These are phyloP conservation scores for Hylomyscus alleni DNA, from an alignment of 2,797 vertebrate species.

Conservation along the genomic window DNA sequence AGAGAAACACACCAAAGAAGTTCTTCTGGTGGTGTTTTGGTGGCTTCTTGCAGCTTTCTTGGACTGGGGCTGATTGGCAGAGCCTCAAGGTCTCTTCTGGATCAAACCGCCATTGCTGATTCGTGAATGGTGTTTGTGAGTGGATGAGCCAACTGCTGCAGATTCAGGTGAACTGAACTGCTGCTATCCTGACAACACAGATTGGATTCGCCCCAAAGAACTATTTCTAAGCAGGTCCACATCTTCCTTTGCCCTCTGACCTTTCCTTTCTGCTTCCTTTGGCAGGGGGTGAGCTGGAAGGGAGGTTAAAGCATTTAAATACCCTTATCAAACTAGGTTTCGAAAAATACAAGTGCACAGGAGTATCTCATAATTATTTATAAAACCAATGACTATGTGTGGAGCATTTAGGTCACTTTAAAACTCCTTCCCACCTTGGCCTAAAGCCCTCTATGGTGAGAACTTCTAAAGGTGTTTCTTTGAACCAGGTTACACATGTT, in stretches of 20 bases:
- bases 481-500: constrained; percentile 18
- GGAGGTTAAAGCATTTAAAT: neutral
- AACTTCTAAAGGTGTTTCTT: constrained; percentile 15
- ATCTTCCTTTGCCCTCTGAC: neutral
- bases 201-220: neutral
- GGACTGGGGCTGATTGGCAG: neutral
- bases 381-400: neutral
- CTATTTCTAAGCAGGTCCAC: neutral
- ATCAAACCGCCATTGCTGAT: neutral
- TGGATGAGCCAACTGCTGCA: neutral
- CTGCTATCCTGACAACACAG: neutral
- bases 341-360: neutral
- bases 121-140: neutral
- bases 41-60: neutral
- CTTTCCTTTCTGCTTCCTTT: neutral
- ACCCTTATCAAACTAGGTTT: neutral
- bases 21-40: neutral
- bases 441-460: neutral
- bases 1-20: neutral
- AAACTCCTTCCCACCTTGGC: neutral
- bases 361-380: neutral
- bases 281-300: neutral
- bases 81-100: neutral
- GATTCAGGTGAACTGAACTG: neutral
- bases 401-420: neutral